These are phyloP conservation scores for Ciconia maguari DNA, from an alignment of 2,113 vertebrate genomes.

Conservation along the genomic window DNA sequence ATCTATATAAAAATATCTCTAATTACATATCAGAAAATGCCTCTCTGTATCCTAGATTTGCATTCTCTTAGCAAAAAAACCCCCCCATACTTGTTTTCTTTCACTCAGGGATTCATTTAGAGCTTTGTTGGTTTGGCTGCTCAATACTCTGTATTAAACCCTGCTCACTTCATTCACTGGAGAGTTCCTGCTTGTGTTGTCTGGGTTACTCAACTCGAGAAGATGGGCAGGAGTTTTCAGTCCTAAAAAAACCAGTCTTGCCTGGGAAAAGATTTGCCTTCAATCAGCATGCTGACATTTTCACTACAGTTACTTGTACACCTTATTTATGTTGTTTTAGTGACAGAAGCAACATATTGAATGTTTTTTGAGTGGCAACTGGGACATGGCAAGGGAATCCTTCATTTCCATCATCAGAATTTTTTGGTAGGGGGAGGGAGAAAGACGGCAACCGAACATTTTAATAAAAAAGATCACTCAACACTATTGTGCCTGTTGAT, in stretches of 20 bases:
- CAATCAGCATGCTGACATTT: background rate
- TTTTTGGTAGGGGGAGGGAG: background rate
- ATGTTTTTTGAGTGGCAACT: background rate
- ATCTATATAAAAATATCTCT: constrained; percentile 78
- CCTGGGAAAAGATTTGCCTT: constrained; percentile 11
- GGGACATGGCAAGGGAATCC: background rate
- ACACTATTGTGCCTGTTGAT: background rate
- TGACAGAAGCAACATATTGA: background rate
- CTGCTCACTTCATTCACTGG: background rate
- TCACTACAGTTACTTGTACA: background rate
- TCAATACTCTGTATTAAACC: background rate
- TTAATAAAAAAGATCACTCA: background rate
- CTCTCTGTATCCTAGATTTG: constrained; percentile 72
- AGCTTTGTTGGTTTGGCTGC: constrained; percentile 36
- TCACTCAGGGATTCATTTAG: constrained; percentile 43
- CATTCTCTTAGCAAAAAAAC: constrained; percentile 71
- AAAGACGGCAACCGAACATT: background rate
- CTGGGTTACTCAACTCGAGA: background rate
- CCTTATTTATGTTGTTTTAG: background rate
- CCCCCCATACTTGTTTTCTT: constrained; percentile 41
- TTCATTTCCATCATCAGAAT: background rate
- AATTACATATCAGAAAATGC: constrained; percentile 65
- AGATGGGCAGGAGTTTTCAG: background rate
- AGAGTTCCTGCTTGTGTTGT: background rate
- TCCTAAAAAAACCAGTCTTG: background rate